Percentiles rank a stretch among this genome's conserved stretches.
Evolutionary conservation across 2,113 vertebrate species (phyloP).

Genomic region (Donacobius atricapilla): DNA sequence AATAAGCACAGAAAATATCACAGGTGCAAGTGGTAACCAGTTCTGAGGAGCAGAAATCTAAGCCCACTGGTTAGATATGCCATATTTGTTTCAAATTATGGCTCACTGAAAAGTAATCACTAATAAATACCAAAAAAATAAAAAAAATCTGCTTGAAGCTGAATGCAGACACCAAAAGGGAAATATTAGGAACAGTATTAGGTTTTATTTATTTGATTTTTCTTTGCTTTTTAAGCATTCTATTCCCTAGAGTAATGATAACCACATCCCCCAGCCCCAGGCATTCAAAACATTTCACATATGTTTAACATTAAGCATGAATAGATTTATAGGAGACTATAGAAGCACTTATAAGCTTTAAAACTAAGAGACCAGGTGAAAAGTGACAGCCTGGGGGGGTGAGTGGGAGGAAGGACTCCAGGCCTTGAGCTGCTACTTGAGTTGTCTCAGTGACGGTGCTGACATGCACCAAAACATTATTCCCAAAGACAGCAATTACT

Average conservation of each 20-base stretch:
- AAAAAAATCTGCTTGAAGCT: neutral
- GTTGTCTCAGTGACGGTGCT: neutral
- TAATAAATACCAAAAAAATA: neutral
- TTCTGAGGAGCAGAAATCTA: neutral
- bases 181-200: neutral
- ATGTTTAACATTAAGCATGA: neutral
- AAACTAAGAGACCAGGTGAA: neutral
- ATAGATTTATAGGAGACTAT: neutral
- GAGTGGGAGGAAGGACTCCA: neutral
- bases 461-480: neutral
- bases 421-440: neutral
- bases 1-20: fast-evolving
- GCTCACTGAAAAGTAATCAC: neutral
- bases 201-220: neutral
- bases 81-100: neutral
- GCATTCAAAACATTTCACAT: neutral
- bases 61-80: neutral
- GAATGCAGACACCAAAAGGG: neutral
- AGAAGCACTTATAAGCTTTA: neutral
- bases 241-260: neutral
- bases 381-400: neutral
- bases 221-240: neutral
- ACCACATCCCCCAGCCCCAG: neutral
- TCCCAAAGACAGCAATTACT: neutral
- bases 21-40: neutral